Conservation (phyloP, 2,113 vertebrate genomes). For the Fulmarus glacialis region DNA sequence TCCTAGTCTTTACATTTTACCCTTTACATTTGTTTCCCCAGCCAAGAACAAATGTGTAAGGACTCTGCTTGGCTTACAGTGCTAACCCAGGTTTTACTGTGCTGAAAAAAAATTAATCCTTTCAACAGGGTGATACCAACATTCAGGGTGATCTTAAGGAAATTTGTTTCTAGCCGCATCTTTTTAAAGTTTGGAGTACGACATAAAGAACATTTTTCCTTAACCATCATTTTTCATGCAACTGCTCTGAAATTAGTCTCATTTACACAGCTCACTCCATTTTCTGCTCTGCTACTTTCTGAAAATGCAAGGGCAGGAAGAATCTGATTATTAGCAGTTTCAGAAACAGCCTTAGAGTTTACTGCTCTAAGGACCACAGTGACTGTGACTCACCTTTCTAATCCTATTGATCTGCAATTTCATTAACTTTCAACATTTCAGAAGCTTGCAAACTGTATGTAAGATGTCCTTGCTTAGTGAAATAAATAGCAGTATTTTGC, state of each 20-base stretch:
- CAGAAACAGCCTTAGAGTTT: background rate
- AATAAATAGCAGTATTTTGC: background rate
- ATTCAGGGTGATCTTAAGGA: background rate
- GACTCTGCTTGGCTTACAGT: background rate
- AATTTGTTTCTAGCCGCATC: background rate
- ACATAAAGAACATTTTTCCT: background rate
- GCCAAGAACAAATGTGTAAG: background rate
- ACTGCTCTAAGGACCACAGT: background rate
- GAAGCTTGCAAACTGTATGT: background rate
- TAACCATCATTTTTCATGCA: background rate
- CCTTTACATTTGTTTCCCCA: background rate
- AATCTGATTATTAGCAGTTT: background rate
- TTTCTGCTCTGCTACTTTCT: background rate
- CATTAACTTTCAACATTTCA: background rate
- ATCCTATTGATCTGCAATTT: conserved; percentile 14
- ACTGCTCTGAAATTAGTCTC: background rate
- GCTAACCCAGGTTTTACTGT: background rate
- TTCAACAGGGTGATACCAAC: background rate
- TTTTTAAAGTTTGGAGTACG: background rate
- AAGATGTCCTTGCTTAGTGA: background rate
- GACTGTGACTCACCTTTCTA: background rate
- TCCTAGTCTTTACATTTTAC: background rate
- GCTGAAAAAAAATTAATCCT: background rate
- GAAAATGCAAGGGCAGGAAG: background rate
- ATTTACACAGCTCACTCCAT: background rate